A percentile compares a stretch with the other conserved stretches of the same genome.
Conservation (phyloP, 1,140 invertebrate species). For the Orchestia grillus region DNA sequence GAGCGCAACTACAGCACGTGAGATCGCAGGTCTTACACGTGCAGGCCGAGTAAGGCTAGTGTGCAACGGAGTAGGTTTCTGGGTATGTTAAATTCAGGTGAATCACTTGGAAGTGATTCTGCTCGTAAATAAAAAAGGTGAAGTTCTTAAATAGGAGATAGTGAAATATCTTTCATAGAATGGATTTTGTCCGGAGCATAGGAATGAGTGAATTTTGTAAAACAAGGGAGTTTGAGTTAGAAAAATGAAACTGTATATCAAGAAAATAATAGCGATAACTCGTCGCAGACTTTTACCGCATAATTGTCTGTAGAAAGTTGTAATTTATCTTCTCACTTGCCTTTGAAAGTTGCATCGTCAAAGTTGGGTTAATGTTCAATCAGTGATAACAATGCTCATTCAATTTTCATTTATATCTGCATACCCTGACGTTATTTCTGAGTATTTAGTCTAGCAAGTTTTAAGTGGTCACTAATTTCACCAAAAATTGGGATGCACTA, state of each 20-base stretch:
- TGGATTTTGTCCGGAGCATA: no score
- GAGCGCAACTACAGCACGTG: no score
- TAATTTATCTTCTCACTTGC: background rate
- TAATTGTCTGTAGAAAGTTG: background rate
- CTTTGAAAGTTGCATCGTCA: background rate
- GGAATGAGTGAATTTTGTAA: no score
- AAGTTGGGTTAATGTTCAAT: background rate
- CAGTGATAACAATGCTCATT: background rate
- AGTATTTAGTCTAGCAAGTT: background rate
- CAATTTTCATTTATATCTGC: background rate
- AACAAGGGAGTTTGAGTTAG: no score
- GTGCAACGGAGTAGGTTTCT: no score
- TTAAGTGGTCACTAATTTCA: background rate
- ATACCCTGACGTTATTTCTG: background rate
- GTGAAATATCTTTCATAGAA: no score
- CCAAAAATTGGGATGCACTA: background rate
- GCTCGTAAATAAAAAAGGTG: no score
- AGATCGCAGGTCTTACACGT: no score
- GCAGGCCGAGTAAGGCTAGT: no score
- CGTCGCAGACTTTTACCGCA: background rate
- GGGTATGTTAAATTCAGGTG: no score
- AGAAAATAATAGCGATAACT: background rate
- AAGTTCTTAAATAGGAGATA: no score
- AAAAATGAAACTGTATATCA: background rate
- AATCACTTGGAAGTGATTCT: no score